phyloP scores from a whole-genome alignment of 2,113 vertebrate species.

The Thamnophis sirtalis region DNA sequence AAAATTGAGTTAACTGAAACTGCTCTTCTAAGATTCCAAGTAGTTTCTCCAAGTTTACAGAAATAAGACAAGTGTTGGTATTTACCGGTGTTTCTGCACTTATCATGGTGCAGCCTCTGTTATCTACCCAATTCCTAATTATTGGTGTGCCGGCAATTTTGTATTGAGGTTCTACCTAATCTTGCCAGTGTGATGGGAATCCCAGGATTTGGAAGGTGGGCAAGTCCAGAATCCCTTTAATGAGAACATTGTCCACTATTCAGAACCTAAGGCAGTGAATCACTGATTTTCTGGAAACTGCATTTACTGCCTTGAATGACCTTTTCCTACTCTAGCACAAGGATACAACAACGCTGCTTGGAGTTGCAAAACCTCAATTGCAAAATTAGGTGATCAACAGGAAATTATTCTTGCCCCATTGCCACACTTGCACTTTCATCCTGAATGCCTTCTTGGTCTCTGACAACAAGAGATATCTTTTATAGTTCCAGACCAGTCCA shows the following conservation, averaged over 20 bases:
- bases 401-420: background rate
- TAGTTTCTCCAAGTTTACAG: background rate
- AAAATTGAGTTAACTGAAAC: background rate
- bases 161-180: background rate
- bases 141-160: background rate
- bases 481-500: background rate
- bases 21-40: background rate
- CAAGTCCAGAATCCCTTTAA: background rate
- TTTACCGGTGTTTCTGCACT: background rate
- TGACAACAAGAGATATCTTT: background rate
- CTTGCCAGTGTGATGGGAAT: background rate
- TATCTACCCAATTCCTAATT: background rate
- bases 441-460: background rate
- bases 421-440: background rate
- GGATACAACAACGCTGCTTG: background rate
- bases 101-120: background rate
- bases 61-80: background rate
- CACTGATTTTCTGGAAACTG: background rate
- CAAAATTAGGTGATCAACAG: background rate
- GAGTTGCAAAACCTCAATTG: background rate
- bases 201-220: background rate
- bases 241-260: background rate
- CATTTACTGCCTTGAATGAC: background rate
- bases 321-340: background rate
- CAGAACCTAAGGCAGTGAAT: background rate